These are phyloP conservation scores for Pycnonotus jocosus DNA, from an alignment of 2,113 vertebrate genomes.

Conservation along the genomic window DNA sequence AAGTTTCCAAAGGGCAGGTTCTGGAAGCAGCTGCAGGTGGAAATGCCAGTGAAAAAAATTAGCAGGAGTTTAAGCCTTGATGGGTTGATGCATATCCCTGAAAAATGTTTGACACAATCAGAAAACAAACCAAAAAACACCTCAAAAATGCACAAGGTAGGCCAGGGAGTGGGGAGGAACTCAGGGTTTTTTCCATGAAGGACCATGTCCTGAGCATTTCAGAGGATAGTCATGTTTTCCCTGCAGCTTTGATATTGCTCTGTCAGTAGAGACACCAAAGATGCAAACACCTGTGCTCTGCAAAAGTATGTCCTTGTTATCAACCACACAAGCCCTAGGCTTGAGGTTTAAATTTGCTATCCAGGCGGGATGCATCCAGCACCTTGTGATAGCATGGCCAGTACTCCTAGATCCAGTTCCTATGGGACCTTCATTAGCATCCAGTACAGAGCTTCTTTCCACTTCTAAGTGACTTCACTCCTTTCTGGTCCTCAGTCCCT, in stretches of 20 bases:
- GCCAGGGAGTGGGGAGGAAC: background rate
- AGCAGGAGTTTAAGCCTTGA: constrained; percentile 29
- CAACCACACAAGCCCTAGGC: background rate
- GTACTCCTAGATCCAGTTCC: background rate
- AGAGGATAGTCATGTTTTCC: background rate
- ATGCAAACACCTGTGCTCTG: background rate
- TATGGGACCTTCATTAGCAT: background rate
- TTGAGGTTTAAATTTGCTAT: background rate
- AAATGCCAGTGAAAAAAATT: constrained; percentile 80
- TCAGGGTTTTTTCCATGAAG: background rate
- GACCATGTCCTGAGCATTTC: background rate
- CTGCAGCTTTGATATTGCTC: background rate
- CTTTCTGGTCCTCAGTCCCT: background rate
- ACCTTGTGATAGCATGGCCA: background rate
- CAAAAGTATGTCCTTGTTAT: background rate
- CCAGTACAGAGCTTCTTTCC: background rate
- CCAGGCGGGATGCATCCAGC: background rate
- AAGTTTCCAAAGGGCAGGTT: constrained; percentile 83
- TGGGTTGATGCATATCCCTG: constrained; percentile 28
- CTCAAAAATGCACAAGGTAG: background rate
- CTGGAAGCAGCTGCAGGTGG: constrained; percentile 91
- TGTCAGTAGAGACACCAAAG: background rate
- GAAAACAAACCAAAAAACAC: background rate
- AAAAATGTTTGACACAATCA: constrained; percentile 38
- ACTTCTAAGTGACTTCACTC: background rate